Conservation (phyloP, 64 coral and sea anemone species). For the Actinia tenebrosa region DNA sequence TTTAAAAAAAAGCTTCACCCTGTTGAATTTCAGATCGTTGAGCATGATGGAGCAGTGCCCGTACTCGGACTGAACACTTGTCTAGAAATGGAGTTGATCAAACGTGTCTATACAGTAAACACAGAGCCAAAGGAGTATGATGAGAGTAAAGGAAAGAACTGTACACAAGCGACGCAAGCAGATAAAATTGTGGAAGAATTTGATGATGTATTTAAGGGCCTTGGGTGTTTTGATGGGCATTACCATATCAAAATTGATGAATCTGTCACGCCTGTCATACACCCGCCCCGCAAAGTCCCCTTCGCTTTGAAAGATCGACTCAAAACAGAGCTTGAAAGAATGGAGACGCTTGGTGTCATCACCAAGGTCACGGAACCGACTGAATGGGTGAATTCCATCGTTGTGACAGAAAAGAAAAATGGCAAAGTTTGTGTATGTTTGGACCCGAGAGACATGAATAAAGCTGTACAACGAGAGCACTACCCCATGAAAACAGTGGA, state of each 20-base stretch:
- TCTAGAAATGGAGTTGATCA: neutral
- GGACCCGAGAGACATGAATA: constrained; percentile 50
- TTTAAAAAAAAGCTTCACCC: constrained; percentile 27
- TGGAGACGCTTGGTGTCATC: constrained; percentile 19
- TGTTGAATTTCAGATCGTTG: constrained; percentile 43
- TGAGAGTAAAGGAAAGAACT: neutral
- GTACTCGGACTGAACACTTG: neutral
- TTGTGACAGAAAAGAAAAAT: constrained; percentile 20
- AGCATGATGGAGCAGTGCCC: neutral
- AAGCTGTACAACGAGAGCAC: constrained; percentile 42
- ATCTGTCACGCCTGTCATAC: neutral
- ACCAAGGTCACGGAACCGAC: constrained; percentile 29
- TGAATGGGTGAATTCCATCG: constrained; percentile 37
- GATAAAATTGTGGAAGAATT: neutral
- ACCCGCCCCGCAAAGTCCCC: neutral
- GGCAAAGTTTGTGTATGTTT: constrained; percentile 34
- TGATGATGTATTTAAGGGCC: neutral
- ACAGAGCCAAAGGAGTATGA: neutral
- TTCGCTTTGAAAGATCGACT: neutral
- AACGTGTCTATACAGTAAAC: neutral
- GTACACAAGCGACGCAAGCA: neutral
- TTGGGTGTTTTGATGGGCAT: neutral
- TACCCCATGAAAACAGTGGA: constrained; percentile 36
- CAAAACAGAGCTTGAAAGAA: constrained; percentile 31
- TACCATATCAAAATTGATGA: constrained; percentile 1